A percentile compares a stretch with the other conserved stretches of the same genome.
Evolutionary conservation across 92 coral and sea anemone genomes (phyloP).

Genomic region (Anthopleura xanthogrammica): DNA sequence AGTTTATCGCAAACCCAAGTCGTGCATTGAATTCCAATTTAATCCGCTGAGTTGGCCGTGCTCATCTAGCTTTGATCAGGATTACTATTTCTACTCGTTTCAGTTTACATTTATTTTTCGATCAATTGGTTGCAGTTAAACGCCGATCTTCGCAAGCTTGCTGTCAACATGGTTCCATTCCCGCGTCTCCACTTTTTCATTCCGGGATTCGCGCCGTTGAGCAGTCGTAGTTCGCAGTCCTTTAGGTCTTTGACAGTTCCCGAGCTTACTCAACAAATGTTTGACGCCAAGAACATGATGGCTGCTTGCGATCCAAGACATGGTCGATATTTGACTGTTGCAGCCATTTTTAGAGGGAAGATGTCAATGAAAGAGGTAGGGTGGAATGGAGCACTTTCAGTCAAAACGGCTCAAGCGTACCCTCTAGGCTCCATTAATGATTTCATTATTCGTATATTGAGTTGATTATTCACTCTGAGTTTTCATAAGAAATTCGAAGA

Average conservation of each 20-base stretch:
- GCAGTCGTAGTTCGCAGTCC: slow-evolving; percentile 74
- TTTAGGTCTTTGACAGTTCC: slow-evolving; percentile 83
- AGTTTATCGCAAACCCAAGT: no score
- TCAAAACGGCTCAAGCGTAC: no score
- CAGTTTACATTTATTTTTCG: no score
- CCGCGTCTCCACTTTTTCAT: slow-evolving; percentile 91
- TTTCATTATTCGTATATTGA: no score
- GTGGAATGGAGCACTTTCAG: neutral
- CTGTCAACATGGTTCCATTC: slow-evolving; percentile 93
- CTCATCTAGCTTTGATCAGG: neutral
- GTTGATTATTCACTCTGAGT: no score
- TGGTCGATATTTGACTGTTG: slow-evolving; percentile 85
- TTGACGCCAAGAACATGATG: slow-evolving; percentile 96
- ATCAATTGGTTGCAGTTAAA: slow-evolving; percentile 45
- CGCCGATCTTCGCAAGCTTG: slow-evolving; percentile 86
- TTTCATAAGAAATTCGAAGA: no score
- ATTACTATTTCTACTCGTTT: no score
- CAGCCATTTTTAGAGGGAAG: slow-evolving; percentile 80
- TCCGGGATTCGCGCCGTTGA: slow-evolving; percentile 90
- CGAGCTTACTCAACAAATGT: slow-evolving; percentile 95
- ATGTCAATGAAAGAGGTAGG: slow-evolving; percentile 78
- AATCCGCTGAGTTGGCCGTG: no score
- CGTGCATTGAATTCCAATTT: no score
- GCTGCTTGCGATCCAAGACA: slow-evolving; percentile 96
- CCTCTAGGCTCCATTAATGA: no score